Percentiles rank a stretch among this genome's conserved stretches.
Evolutionary conservation across 2,797 vertebrate genomes (phyloP).

Genomic region (Discoglossus pictus): DNA sequence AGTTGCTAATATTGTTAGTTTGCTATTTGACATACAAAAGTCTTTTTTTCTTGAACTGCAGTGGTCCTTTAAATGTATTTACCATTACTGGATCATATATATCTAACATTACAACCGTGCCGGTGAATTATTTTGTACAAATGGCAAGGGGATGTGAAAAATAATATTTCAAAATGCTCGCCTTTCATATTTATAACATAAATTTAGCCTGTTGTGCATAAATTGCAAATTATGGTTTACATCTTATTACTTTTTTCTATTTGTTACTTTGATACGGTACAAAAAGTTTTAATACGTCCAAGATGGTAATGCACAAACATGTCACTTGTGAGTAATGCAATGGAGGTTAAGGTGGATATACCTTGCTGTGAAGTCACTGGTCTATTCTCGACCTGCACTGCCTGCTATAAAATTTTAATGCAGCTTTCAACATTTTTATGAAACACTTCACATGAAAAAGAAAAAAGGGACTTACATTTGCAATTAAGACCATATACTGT

Average conservation of each 20-base stretch:
- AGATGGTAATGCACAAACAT: slow-evolving; percentile 53
- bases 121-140: no score
- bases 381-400: slow-evolving; percentile 68
- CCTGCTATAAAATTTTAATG: slow-evolving; percentile 83
- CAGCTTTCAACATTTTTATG: slow-evolving; percentile 73
- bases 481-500: slow-evolving; percentile 64
- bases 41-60: no score
- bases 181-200: no score
- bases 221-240: no score
- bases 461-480: slow-evolving; percentile 62
- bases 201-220: no score
- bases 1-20: no score
- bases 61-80: no score
- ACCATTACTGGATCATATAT: no score
- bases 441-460: slow-evolving; percentile 68
- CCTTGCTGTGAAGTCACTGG: slow-evolving; percentile 75
- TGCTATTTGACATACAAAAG: no score
- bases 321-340: slow-evolving; percentile 69
- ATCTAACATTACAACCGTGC: no score
- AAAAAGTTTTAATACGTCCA: slow-evolving; percentile 52
- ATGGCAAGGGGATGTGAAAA: no score
- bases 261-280: slow-evolving; percentile 41
- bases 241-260: slow-evolving; percentile 5
- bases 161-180: no score
- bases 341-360: slow-evolving; percentile 68